Base-by-base conservation (phyloP, 2,797 vertebrate species). In the Sciaenops ocellatus region DNA sequence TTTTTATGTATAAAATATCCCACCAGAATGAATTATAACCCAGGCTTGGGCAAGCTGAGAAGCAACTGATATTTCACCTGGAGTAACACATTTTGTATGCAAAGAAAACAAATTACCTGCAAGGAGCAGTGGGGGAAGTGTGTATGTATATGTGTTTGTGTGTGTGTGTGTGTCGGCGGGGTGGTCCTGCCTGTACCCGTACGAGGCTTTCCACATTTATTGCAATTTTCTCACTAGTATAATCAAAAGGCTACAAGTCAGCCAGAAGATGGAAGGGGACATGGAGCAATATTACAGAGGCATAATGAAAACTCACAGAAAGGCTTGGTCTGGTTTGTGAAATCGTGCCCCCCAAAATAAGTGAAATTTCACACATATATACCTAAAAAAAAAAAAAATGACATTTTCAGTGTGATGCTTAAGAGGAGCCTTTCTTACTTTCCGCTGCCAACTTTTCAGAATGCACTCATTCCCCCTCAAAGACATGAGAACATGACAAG, bases 91-190 rank as follows among this genome's bases (percentile, higher is more conserved):
- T 86, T 90, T 84, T 78, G 51, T 87, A 89, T 92, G 89, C 89
- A 92, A 90, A 86, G 80, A 87, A 92, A 92, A 89, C 86, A 90
- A 89, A 94, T 92, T 69, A 89, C 77, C 69, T 80, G 74, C 84
- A 87, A 88, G 71, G 54, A 85, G 79, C 46, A 57, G 56, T 42
- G 69, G 46, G 30, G 28, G 7, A 3, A 3, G 5, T 65, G 51
- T 44, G 9, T 4, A 28, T 24, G 12, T n/a, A 30, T 17, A 4
- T 28, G 59, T 22, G 5, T 46, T 38, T 50, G 17, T 10, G 7
- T 41, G 59, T 42, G 6, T 46, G 59, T 50, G 12, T 15, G 59
- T 16, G 8, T 17, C 13, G 30, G 1, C 6, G 8, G 44, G 50
- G 24, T 46, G 38, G 59, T 52, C 34, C 22, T 68, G 42, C 34